A percentile compares a stretch with the other conserved stretches of the same genome.
Evolutionary conservation across 2,797 vertebrate species (phyloP).

Genomic region (Chelon labrosus): DNA sequence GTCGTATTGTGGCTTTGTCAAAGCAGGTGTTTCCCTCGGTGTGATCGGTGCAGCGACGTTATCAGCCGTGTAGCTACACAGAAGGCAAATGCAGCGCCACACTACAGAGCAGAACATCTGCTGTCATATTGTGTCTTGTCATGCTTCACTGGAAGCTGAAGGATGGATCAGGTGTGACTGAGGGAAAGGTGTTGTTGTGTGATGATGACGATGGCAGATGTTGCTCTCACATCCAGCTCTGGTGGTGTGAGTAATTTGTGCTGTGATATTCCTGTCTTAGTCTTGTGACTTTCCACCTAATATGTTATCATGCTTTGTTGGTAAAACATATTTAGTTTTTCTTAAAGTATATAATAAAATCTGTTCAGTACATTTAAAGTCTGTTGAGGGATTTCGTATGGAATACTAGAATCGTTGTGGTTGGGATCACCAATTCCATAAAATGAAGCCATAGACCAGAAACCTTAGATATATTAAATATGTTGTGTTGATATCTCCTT

Average conservation of each 20-base stretch:
- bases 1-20: slow-evolving; percentile 17
- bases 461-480: not conserved
- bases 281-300: not conserved
- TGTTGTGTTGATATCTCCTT: not conserved
- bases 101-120: slow-evolving; percentile 39
- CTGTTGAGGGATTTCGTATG: not conserved
- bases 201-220: not conserved
- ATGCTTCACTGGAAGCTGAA: slow-evolving; percentile 30
- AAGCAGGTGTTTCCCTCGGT: slow-evolving; percentile 26
- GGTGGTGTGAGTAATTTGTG: not conserved
- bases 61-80: slow-evolving; percentile 30
- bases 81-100: slow-evolving; percentile 6
- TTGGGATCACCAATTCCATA: not conserved
- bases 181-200: slow-evolving; percentile 19
- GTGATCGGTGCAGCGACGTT: slow-evolving; percentile 26
- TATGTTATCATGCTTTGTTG: not conserved
- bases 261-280: not conserved
- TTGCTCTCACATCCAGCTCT: not conserved
- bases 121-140: slow-evolving; percentile 36
- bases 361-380: not conserved
- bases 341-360: not conserved
- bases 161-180: slow-evolving; percentile 31
- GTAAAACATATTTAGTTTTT: not conserved
- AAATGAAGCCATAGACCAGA: not conserved
- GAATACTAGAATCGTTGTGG: not conserved